phyloP scores from a whole-genome alignment of 2,797 vertebrate species.

The Acipenser oxyrinchus region DNA sequence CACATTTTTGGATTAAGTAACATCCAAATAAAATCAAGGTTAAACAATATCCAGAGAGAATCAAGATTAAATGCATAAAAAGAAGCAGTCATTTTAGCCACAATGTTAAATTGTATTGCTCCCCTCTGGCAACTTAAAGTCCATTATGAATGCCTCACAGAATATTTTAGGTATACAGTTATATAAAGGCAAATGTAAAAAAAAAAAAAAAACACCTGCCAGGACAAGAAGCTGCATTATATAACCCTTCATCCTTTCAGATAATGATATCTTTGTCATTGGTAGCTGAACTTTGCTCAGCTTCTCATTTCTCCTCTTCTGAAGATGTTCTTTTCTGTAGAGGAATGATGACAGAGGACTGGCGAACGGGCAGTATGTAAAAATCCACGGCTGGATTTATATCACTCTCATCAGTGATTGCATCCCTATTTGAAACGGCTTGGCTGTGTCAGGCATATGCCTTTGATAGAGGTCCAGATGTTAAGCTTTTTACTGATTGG shows the following conservation, averaged over 20 bases:
- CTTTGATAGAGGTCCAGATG: slow-evolving; percentile 69
- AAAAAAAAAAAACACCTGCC: neutral
- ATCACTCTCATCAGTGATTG: slow-evolving; percentile 68
- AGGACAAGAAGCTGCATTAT: neutral
- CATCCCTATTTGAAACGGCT: slow-evolving; percentile 41
- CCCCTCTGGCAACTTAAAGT: too few relatives aligned
- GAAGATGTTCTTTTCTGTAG: slow-evolving; percentile 15
- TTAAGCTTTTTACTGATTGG: slow-evolving; percentile 32
- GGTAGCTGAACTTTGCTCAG: neutral
- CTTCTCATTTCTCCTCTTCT: slow-evolving; percentile 2
- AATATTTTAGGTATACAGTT: too few relatives aligned
- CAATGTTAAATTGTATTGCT: too few relatives aligned
- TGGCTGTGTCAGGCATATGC: slow-evolving; percentile 53
- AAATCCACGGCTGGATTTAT: slow-evolving; percentile 50
- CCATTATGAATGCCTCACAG: too few relatives aligned
- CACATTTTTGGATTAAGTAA: too few relatives aligned
- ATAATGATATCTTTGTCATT: neutral
- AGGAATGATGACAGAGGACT: slow-evolving; percentile 57
- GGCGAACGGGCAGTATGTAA: slow-evolving; percentile 40
- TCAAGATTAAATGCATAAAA: too few relatives aligned
- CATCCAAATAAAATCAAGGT: too few relatives aligned
- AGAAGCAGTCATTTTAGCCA: too few relatives aligned
- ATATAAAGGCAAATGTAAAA: too few relatives aligned
- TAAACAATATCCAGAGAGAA: too few relatives aligned
- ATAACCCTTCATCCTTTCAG: neutral